Percentiles rank a stretch among this genome's conserved stretches.
These are phyloP conservation scores for Meghimatium bilineatum DNA, from an alignment of 2,888 invertebrate species.

Conservation along the genomic window DNA sequence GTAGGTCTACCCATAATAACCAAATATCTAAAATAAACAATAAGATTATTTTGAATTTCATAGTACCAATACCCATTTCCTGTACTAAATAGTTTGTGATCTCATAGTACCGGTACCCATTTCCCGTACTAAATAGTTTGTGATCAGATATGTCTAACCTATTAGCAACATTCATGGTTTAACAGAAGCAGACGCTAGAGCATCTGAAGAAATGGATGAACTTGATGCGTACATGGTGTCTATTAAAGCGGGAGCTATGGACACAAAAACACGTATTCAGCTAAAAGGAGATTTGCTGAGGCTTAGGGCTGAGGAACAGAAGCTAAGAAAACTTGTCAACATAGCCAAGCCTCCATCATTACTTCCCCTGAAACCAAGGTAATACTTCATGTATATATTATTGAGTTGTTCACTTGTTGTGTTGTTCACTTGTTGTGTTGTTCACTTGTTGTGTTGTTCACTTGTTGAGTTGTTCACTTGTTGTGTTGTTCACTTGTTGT, in stretches of 20 bases:
- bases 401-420: too few relatives aligned
- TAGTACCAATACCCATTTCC: too few relatives aligned
- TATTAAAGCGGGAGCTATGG: conserved; percentile 77
- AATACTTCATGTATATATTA: neutral
- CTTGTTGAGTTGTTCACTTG: too few relatives aligned
- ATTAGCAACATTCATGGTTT: neutral
- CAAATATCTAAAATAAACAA: too few relatives aligned
- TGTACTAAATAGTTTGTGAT: too few relatives aligned
- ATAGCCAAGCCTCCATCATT: conserved; percentile 79
- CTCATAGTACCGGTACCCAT: too few relatives aligned
- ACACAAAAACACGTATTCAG: conserved; percentile 77
- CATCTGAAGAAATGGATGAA: conserved; percentile 82
- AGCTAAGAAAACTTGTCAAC: conserved; percentile 85
- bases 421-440: too few relatives aligned
- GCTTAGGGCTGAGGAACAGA: conserved; percentile 84
- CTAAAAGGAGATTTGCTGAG: conserved; percentile 81
- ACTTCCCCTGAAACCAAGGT: conserved; percentile 66
- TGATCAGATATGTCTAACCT: neutral
- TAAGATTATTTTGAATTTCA: too few relatives aligned
- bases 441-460: too few relatives aligned
- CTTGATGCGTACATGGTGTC: conserved; percentile 88
- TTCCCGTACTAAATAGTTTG: too few relatives aligned
- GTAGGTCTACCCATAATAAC: too few relatives aligned
- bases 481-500: too few relatives aligned
- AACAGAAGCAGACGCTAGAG: conserved; percentile 57